phyloP scores from a whole-genome alignment of 1,140 invertebrate genomes.

The Dufourea novaeangliae region DNA sequence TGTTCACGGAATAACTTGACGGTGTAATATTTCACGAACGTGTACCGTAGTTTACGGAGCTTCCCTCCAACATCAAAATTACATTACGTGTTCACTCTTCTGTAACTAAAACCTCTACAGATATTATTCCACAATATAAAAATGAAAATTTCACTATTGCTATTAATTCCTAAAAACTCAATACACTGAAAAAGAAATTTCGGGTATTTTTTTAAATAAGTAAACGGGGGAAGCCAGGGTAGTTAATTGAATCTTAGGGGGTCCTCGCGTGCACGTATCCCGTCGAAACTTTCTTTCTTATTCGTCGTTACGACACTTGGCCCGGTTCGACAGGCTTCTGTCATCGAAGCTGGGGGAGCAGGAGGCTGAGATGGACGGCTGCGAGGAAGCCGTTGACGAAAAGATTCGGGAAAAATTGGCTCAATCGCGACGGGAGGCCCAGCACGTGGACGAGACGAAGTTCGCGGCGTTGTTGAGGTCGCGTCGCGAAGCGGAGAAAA shows the following conservation, averaged over 20 bases:
- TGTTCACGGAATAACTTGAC: neutral
- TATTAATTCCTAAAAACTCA: too few relatives aligned
- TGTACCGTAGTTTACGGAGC: neutral
- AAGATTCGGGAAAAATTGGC: conserved; percentile 51
- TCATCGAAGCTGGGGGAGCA: conserved; percentile 40
- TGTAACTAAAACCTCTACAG: too few relatives aligned
- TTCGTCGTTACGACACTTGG: neutral
- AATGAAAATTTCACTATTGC: too few relatives aligned
- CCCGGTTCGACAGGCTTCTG: conserved; percentile 38
- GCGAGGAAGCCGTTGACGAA: conserved; percentile 31
- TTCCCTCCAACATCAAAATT: neutral
- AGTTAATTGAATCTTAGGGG: conserved; percentile 10
- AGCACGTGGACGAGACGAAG: conserved; percentile 59
- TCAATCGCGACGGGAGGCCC: conserved; percentile 26
- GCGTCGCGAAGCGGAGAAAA: conserved; percentile 61
- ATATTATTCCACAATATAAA: too few relatives aligned
- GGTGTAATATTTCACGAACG: neutral
- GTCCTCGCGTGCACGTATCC: too few relatives aligned
- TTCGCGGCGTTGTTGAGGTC: conserved; percentile 37
- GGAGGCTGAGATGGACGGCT: conserved; percentile 19
- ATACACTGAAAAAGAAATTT: too few relatives aligned
- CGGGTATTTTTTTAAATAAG: too few relatives aligned
- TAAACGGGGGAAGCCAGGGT: too few relatives aligned
- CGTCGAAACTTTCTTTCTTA: neutral
- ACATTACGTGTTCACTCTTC: neutral